Conservation (phyloP, 1,140 invertebrate species). For the Eubasilissa regina region DNA sequence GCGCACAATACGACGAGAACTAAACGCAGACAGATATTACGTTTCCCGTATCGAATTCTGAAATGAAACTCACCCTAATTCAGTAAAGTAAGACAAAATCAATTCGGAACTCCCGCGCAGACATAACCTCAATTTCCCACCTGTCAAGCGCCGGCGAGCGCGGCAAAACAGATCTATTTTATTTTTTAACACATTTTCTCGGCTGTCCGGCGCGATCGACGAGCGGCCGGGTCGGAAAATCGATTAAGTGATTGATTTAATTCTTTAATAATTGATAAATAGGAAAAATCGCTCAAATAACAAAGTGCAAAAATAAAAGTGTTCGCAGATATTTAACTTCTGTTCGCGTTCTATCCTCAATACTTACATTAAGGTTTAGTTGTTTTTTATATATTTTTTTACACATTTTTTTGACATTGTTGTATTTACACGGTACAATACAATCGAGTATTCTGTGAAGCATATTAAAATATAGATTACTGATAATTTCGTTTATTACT, state of each 20-base stretch:
- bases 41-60: conserved; percentile 26
- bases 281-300: conserved; percentile 1
- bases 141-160: background rate
- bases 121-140: background rate
- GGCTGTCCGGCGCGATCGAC: conserved; percentile 7
- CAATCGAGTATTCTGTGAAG: too few relatives aligned
- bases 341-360: too few relatives aligned
- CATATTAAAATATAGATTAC: too few relatives aligned
- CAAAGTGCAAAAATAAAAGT: conserved; percentile 13
- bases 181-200: too few relatives aligned
- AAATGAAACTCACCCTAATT: conserved; percentile 7
- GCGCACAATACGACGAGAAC: conserved; percentile 16
- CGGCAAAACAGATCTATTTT: too few relatives aligned
- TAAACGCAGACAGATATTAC: conserved; percentile 6
- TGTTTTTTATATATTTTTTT: too few relatives aligned
- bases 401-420: too few relatives aligned
- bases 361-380: too few relatives aligned
- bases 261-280: background rate
- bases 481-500: too few relatives aligned
- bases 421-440: too few relatives aligned
- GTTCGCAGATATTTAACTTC: background rate
- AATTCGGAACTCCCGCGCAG: conserved; percentile 2
- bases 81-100: conserved; percentile 3
- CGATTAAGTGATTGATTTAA: background rate
- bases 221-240: background rate